Percentiles rank a stretch among this genome's conserved stretches.
Conservation (phyloP, 2,113 vertebrate genomes). For the Myotis davidii region DNA sequence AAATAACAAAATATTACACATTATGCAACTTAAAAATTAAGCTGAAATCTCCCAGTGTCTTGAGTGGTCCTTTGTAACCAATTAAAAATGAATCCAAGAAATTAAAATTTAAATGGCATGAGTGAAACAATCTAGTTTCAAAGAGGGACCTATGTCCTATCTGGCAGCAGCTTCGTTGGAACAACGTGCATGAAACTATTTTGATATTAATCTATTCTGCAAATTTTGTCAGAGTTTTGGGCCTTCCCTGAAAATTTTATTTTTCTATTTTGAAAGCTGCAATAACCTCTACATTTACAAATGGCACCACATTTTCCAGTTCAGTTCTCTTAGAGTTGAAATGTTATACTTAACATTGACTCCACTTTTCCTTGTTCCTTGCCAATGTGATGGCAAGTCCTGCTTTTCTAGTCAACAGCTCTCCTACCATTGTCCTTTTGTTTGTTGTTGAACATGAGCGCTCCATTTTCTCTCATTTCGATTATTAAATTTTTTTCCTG, state of each 20-base stretch:
- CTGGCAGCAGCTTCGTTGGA: background rate
- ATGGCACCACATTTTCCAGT: background rate
- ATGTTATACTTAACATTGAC: background rate
- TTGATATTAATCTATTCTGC: conserved; percentile 2
- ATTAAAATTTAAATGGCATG: conserved; percentile 52
- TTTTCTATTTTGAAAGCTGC: background rate
- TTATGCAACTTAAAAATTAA: conserved; percentile 64
- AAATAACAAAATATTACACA: conserved; percentile 65
- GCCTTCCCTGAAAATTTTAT: background rate
- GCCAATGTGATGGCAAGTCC: background rate
- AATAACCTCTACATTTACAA: background rate
- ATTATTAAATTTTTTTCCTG: background rate
- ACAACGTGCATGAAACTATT: conserved; percentile 8
- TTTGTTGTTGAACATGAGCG: background rate
- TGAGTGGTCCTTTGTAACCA: conserved; percentile 64
- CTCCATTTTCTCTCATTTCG: background rate
- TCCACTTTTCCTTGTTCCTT: background rate
- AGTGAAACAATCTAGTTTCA: conserved; percentile 54
- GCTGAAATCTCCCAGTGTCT: background rate
- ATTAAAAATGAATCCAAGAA: conserved; percentile 69
- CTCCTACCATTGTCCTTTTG: background rate
- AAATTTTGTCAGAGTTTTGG: background rate
- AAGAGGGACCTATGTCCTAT: background rate
- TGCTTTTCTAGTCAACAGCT: background rate
- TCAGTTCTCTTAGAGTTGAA: background rate